Conservation (phyloP, 2,888 invertebrate species). For the Nezara viridula region DNA sequence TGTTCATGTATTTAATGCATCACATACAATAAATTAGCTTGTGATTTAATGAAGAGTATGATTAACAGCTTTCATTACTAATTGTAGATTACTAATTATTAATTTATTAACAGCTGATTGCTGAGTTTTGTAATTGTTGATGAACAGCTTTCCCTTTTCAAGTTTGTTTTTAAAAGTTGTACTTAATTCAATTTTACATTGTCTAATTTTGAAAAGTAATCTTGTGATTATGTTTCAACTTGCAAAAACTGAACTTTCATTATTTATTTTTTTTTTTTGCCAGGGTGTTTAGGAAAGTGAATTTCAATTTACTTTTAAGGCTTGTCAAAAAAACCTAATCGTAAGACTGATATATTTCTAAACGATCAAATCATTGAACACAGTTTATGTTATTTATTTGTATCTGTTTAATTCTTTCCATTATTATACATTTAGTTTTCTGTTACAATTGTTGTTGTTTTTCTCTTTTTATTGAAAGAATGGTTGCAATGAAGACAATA, state of each 20-base stretch:
- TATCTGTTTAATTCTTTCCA: not conserved
- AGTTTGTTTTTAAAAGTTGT: slow-evolving; percentile 10
- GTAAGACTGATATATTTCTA: slow-evolving; percentile 39
- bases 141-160: not conserved
- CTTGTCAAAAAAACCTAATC: not conserved
- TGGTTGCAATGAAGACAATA: slow-evolving; percentile 39
- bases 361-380: slow-evolving; percentile 28
- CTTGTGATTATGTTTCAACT: not conserved
- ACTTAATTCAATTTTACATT: slow-evolving; percentile 16
- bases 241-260: not conserved
- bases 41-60: slow-evolving; percentile 11
- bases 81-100: not conserved
- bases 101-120: not conserved
- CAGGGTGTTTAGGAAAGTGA: not conserved
- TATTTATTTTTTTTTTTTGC: not conserved
- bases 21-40: slow-evolving; percentile 34
- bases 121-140: not conserved
- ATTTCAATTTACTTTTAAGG: not conserved
- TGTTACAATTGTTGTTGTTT: not conserved
- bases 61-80: not conserved
- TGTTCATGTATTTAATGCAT: slow-evolving; percentile 15
- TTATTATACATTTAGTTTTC: not conserved
- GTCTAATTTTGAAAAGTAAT: not conserved
- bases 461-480: not conserved
- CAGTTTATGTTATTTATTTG: slow-evolving; percentile 2